phyloP scores from a whole-genome alignment of 2,113 vertebrate species.

The Steatornis caripensis region DNA sequence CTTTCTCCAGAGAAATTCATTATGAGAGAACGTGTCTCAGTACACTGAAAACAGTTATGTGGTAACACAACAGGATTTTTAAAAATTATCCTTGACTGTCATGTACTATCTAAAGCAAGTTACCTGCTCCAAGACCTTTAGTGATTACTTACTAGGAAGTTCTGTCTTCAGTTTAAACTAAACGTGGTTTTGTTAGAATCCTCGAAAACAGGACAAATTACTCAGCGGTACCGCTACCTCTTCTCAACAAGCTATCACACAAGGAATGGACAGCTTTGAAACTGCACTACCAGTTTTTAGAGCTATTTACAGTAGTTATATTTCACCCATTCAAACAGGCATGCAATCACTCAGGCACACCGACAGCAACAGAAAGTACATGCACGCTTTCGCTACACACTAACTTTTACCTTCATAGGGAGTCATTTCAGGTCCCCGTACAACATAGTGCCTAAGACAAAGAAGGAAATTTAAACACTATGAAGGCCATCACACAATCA shows the following conservation, averaged over 20 bases:
- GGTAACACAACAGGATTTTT: background rate
- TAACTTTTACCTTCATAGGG: slow-evolving; percentile 90
- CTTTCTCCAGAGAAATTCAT: background rate
- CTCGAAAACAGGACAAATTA: background rate
- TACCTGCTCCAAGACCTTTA: background rate
- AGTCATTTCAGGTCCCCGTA: slow-evolving; percentile 94
- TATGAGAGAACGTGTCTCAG: background rate
- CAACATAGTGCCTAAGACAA: slow-evolving; percentile 89
- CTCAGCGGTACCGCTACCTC: background rate
- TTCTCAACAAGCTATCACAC: background rate
- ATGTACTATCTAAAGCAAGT: background rate
- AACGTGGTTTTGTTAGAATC: background rate
- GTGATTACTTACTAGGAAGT: background rate
- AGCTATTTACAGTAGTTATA: background rate
- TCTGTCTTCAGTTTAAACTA: background rate
- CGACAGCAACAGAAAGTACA: background rate
- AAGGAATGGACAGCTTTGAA: background rate
- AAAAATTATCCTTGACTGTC: background rate
- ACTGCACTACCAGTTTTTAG: background rate
- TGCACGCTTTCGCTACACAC: background rate
- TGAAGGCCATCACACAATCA: background rate
- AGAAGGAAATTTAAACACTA: background rate
- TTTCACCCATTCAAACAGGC: background rate
- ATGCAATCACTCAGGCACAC: background rate
- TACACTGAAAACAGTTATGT: background rate